Evolutionary conservation across 2,888 invertebrate genomes (phyloP), one percentile per base, ranked within the genome.

Genomic region (Eumacrocentrus americanus): DNA sequence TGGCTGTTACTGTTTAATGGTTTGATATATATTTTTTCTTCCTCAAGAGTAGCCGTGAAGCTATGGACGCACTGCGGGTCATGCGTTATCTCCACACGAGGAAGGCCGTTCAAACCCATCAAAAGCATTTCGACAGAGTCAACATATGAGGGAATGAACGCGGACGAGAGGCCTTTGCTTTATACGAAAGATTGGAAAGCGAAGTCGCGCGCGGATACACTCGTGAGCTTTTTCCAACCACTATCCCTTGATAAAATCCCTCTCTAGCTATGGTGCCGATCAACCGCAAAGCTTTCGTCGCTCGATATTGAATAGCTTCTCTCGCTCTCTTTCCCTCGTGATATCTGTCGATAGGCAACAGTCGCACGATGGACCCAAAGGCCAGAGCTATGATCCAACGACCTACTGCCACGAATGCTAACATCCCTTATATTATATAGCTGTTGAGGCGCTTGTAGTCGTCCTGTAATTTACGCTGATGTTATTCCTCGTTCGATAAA

Each of bases 361-460:
- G 48, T 25, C 60, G 61, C 60, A 53, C 54, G 62, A 64, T 9
- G 29, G 29, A 29, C 29, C 62, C 67, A 67, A 64, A 67, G 67
- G 53, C 54, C 64, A 62, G 65, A 70, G 67, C 67, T 70, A 62
- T 63, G 71, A 65, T 64, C 65, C 57, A 54, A 47, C 55, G 53
- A 59, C 53, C 60, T 50, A 58, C 9, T 9, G 29, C 29, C 29
- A n/a, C n/a, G n/a, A n/a, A n/a, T n/a, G n/a, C n/a, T n/a, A n/a
- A n/a, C n/a, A n/a, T n/a, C n/a, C n/a, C n/a, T n/a, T n/a, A n/a
- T n/a, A n/a, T n/a, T n/a, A n/a, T n/a, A n/a, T n/a, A n/a, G n/a
- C n/a, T n/a, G n/a, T n/a, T n/a, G n/a, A n/a, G n/a, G n/a, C n/a
- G n/a, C n/a, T n/a, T n/a, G n/a, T n/a, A n/a, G n/a, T n/a, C n/a